Evolutionary conservation across 1,140 invertebrate genomes (phyloP).

Genomic region (Lanistes nyassanus): DNA sequence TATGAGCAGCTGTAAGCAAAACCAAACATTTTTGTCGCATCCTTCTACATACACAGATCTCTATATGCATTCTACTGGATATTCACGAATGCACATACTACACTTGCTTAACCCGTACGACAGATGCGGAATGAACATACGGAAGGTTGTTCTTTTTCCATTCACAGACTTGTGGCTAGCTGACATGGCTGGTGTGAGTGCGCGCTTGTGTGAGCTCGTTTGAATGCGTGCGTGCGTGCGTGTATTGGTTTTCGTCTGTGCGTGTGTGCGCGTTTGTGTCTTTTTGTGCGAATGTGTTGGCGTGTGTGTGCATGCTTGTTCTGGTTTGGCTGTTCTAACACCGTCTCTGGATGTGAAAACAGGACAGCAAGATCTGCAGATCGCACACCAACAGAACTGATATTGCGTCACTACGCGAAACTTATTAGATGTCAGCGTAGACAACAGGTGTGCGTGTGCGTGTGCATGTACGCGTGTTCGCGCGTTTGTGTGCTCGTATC

Average conservation of each 20-base stretch:
- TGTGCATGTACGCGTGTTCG: slow-evolving; percentile 1
- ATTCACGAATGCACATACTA: too few species aligned
- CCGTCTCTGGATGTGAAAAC: not conserved
- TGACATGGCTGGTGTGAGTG: slow-evolving; percentile 3
- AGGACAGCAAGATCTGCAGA: too few species aligned
- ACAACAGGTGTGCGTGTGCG: not conserved
- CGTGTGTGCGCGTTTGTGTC: slow-evolving; percentile 1
- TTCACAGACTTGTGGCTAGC: too few species aligned
- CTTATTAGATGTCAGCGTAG: not conserved
- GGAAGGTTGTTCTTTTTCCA: too few species aligned
- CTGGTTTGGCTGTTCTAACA: not conserved
- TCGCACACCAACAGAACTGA: not conserved
- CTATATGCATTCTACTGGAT: too few species aligned
- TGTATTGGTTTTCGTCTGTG: not conserved
- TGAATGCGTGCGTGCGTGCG: slow-evolving; percentile 4
- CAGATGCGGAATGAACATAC: too few species aligned
- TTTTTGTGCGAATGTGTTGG: not conserved
- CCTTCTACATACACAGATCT: too few species aligned
- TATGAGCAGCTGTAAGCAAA: too few species aligned
- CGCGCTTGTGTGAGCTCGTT: not conserved
- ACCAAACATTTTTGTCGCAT: too few species aligned
- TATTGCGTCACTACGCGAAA: not conserved
- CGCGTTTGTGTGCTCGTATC: not conserved
- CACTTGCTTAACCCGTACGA: too few species aligned
- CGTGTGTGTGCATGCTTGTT: not conserved